Evolutionary conservation across 2,888 invertebrate species (phyloP).

Genomic region (Pristionchus maxplancki): DNA sequence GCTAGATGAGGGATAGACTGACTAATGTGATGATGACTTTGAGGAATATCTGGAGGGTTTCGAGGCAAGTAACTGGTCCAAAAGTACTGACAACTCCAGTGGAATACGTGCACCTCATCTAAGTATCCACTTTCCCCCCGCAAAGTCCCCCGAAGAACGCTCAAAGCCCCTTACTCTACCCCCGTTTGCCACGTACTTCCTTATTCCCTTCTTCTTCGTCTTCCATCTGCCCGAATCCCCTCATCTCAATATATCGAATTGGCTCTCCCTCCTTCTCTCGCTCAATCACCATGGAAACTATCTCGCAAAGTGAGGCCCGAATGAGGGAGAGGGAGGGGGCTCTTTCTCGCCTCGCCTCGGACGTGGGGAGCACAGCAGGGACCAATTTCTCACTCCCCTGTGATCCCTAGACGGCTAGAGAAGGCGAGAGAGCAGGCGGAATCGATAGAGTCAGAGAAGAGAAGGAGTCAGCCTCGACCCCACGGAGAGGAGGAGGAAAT

Average conservation of each 20-base stretch:
- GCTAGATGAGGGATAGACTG: neutral
- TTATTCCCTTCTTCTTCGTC: too few relatives aligned
- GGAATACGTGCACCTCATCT: neutral
- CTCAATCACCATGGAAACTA: conserved; percentile 2
- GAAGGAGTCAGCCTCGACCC: neutral
- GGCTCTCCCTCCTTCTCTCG: neutral
- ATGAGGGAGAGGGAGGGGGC: neutral
- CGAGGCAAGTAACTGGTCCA: too few relatives aligned
- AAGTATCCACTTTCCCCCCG: neutral
- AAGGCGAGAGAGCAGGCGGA: neutral
- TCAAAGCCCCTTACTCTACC: neutral
- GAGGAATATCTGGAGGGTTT: too few relatives aligned
- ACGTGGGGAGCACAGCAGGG: neutral
- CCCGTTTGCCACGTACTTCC: neutral
- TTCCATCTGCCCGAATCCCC: neutral
- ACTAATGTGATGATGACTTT: neutral
- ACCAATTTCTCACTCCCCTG: neutral
- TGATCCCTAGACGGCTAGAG: neutral
- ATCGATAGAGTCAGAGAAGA: conserved; percentile 1
- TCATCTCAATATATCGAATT: conserved; percentile 22
- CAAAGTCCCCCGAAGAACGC: conserved; percentile 18
- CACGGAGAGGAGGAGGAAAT: neutral
- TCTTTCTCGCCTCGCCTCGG: neutral
- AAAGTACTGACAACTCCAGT: too few relatives aligned
- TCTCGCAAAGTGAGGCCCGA: neutral